phyloP scores from a whole-genome alignment of 2,888 invertebrate genomes.

The Acanthococcus lagerstroemiae region DNA sequence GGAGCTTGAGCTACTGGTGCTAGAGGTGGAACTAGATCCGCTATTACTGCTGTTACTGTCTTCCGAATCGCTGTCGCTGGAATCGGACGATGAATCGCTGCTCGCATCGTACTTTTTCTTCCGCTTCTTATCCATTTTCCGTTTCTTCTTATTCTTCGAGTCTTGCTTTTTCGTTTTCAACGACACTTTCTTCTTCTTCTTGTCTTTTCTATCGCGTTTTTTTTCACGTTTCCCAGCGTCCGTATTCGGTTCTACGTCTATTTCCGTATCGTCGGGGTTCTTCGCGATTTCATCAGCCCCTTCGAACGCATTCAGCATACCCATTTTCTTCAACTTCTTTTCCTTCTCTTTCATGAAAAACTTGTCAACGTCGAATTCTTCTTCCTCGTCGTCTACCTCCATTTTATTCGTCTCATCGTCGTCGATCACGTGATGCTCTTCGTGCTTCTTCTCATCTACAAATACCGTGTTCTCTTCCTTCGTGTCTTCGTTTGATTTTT shows the following conservation, averaged over 20 bases:
- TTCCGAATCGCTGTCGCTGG: conserved; percentile 11
- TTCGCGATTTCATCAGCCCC: not conserved
- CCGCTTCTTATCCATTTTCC: not conserved
- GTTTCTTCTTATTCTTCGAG: conserved; percentile 8
- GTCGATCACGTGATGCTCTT: not conserved
- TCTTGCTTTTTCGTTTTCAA: conserved; percentile 4
- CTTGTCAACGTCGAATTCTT: conserved; percentile 15
- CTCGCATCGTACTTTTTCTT: conserved; percentile 4
- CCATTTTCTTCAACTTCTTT: conserved; percentile 11
- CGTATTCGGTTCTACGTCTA: not conserved
- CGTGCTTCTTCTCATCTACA: not conserved
- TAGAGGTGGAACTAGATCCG: not conserved
- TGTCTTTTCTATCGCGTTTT: not conserved
- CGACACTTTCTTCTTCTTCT: not conserved
- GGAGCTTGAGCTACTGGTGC: conserved; percentile 3
- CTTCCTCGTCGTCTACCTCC: not conserved
- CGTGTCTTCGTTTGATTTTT: not conserved
- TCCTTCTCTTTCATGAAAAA: conserved; percentile 27
- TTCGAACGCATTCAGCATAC: not conserved
- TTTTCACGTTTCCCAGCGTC: conserved; percentile 1
- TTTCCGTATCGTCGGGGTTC: not conserved
- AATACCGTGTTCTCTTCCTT: not conserved
- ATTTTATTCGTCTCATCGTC: not conserved
- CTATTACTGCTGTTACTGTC: not conserved
- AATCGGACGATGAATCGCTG: not conserved